A percentile compares a stretch with the other conserved stretches of the same genome.
Evolutionary conservation across 1,140 invertebrate species (phyloP).

Genomic region (Kradibia gibbosae): DNA sequence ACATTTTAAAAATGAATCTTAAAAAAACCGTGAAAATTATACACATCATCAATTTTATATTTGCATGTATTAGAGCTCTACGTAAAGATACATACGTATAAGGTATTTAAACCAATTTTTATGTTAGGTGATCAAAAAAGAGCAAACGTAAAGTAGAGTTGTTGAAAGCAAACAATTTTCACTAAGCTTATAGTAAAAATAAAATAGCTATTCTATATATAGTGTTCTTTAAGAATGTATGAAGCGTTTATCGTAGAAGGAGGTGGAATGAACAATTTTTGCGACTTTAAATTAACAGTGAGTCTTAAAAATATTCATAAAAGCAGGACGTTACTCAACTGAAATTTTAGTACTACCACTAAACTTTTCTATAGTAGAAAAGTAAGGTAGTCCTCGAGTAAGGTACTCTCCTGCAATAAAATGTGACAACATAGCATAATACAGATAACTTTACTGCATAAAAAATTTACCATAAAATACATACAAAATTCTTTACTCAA

Average conservation of each 20-base stretch:
- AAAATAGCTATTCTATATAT: not conserved
- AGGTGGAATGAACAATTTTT: conserved; percentile 19
- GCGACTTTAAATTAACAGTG: conserved; percentile 32
- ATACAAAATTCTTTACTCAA: not conserved
- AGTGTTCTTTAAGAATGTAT: conserved; percentile 18
- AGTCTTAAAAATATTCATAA: conserved; percentile 39
- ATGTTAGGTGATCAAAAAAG: not conserved
- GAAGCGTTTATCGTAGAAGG: conserved; percentile 16
- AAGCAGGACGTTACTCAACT: conserved; percentile 23
- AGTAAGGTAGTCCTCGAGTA: conserved; percentile 2
- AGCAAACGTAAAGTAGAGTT: not conserved
- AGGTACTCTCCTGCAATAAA: conserved; percentile 25
- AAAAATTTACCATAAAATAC: conserved; percentile 27
- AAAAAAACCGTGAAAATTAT: too few species aligned
- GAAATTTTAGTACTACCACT: conserved; percentile 35
- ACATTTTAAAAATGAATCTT: too few species aligned
- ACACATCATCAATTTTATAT: too few species aligned
- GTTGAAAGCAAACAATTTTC: conserved; percentile 11
- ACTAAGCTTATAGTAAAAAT: not conserved
- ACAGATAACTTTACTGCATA: conserved; percentile 23
- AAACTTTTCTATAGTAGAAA: conserved; percentile 21
- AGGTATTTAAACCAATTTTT: not conserved
- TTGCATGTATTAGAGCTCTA: too few species aligned
- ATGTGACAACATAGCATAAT: conserved; percentile 11
- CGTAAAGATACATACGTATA: too few species aligned